Evolutionary conservation across 2,113 vertebrate species (phyloP).

Genomic region (Daphoenositta chrysoptera): DNA sequence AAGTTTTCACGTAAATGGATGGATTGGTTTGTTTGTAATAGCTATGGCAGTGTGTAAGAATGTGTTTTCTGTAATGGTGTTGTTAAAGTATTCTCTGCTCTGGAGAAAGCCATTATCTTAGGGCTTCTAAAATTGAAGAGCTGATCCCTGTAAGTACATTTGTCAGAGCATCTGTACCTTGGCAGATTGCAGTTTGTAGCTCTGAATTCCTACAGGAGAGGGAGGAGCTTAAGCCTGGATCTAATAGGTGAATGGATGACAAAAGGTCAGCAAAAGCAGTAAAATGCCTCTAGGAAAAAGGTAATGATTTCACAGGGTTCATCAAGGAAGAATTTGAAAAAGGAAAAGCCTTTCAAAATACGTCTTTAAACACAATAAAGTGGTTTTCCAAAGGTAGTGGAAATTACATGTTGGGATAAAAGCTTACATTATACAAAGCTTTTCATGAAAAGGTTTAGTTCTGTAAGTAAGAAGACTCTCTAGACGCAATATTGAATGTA

Average conservation of each 20-base stretch:
- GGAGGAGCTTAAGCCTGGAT: background rate
- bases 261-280: background rate
- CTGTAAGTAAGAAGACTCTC: background rate
- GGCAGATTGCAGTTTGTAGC: background rate
- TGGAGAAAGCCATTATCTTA: background rate
- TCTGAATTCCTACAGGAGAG: background rate
- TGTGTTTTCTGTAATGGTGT: background rate
- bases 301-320: background rate
- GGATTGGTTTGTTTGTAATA: background rate
- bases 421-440: background rate
- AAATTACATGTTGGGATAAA: background rate
- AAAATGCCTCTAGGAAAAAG: background rate
- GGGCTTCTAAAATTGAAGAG: background rate
- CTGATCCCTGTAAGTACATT: background rate
- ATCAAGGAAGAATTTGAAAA: background rate
- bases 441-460: background rate
- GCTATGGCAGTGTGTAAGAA: background rate
- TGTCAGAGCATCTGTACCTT: background rate
- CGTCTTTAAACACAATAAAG: background rate
- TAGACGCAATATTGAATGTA: rapidly evolving
- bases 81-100: background rate
- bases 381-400: background rate
- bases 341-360: background rate
- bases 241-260: background rate
- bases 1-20: background rate